These are phyloP conservation scores for Drosophila lowei DNA, from an alignment of 1,140 invertebrate species.

Conservation along the genomic window DNA sequence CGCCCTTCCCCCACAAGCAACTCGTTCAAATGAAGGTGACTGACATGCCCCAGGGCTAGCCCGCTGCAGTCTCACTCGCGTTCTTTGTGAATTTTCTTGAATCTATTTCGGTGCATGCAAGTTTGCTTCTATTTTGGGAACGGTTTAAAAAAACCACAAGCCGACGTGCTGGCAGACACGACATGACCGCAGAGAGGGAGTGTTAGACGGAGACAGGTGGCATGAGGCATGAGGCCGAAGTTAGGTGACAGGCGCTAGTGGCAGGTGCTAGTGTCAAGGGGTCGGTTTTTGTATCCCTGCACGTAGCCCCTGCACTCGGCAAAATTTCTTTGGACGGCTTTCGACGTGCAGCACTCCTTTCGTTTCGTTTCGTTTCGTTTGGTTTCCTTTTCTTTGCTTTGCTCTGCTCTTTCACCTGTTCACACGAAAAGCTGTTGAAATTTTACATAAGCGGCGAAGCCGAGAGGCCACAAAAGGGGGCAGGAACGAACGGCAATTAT, in stretches of 20 bases:
- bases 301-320: conserved; percentile 59
- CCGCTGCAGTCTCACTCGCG: background rate
- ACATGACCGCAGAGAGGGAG: conserved; percentile 52
- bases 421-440: conserved; percentile 41
- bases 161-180: conserved; percentile 61
- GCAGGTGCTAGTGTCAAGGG: conserved; percentile 32
- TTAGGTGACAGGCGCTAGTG: conserved; percentile 13
- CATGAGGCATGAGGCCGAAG: conserved; percentile 8
- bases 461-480: background rate
- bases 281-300: conserved; percentile 42
- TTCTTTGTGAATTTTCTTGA: conserved; percentile 4
- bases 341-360: background rate
- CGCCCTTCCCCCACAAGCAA: conserved; percentile 30
- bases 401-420: conserved; percentile 23
- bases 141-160: conserved; percentile 69
- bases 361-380: background rate
- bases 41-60: conserved; percentile 49
- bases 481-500: background rate
- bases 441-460: background rate
- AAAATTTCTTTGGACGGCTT: conserved; percentile 32
- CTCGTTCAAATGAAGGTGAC: conserved; percentile 67
- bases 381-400: conserved; percentile 5
- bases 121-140: conserved; percentile 64
- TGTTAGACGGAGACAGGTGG: background rate
- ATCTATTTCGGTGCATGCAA: conserved; percentile 71